Evolutionary conservation across 2,113 vertebrate species (phyloP), one percentile per base, ranked within the genome.

Genomic region (Syrmaticus mikado): DNA sequence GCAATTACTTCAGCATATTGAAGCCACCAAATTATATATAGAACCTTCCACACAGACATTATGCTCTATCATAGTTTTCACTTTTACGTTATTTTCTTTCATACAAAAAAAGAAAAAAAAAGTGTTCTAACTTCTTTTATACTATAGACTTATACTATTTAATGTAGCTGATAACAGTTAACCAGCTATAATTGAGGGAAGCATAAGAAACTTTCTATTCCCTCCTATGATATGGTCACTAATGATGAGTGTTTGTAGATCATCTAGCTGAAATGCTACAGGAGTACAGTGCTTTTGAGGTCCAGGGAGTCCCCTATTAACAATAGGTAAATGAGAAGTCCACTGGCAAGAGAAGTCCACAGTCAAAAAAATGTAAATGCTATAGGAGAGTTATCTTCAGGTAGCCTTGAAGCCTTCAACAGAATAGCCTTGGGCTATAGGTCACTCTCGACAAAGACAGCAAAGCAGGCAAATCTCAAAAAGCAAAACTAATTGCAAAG

Each of bases 401-500:
- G 17, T 57, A 48, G 38, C 10, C 38, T 38, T 38, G 38, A 38
- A 38, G 38, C 38, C 38, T 38, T 38, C 38, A 38, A 34, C 3
- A 24, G 18, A 85, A 32, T 5, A 85, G 46, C 27, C 34, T 46
- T 55, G 14, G 25, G 61, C 62, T 61, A 67, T 1, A 70, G 43
- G 11, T 32, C 71, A 20, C 41, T 66, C 28, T 40, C 89, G 53
- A 40, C 57, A 89, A 52, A 86, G 13, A 74, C 11, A 90, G 61
- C 12, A 85, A 75, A 71, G 46, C 17, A 68, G 38, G 85, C 25
- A 41, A 64, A 87, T 66, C 73, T 58, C 36, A 50, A 92, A 85
- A 83, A 76, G 43, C 38, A 90, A 86, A 82, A 79, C 20, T 65
- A 25, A 66, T 77, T 80, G 77, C 60, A 94, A 92, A 93, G 62